Evolutionary conservation across 1,140 invertebrate genomes (phyloP).

Genomic region (Ceratina calcarata): DNA sequence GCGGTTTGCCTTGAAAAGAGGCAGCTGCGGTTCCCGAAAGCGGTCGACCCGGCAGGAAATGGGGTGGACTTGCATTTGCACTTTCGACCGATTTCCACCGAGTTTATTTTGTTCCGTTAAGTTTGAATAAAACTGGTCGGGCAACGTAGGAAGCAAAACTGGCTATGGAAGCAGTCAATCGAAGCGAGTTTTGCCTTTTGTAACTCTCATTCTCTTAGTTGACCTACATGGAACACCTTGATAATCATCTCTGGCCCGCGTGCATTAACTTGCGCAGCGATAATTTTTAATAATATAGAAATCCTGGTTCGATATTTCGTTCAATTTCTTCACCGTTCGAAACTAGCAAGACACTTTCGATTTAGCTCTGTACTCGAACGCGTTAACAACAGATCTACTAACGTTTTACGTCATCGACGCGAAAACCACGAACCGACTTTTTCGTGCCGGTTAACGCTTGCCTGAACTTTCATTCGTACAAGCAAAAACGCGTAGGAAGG

Average conservation of each 20-base stretch:
- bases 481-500: slow-evolving; percentile 46
- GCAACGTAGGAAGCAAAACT: slow-evolving; percentile 23
- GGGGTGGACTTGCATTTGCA: slow-evolving; percentile 24
- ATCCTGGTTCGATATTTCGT: too few relatives aligned
- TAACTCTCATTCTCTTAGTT: slow-evolving; percentile 36
- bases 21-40: neutral
- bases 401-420: slow-evolving; percentile 15
- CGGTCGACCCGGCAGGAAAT: slow-evolving; percentile 44
- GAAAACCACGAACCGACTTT: neutral
- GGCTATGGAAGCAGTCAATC: slow-evolving; percentile 6
- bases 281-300: too few relatives aligned
- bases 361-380: neutral
- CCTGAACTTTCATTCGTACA: slow-evolving; percentile 46
- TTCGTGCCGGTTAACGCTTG: slow-evolving; percentile 18
- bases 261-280: neutral
- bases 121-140: slow-evolving; percentile 32
- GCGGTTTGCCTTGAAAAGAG: neutral
- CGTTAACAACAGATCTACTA: too few relatives aligned
- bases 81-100: neutral
- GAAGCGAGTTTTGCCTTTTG: slow-evolving; percentile 37
- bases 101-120: neutral
- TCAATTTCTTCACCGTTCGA: too few relatives aligned
- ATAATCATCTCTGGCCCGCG: neutral
- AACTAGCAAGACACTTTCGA: neutral
- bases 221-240: slow-evolving; percentile 38